Percentiles rank a stretch among this genome's conserved stretches.
Evolutionary conservation across 1,140 invertebrate genomes (phyloP).

Genomic region (Chrysopa pallens): DNA sequence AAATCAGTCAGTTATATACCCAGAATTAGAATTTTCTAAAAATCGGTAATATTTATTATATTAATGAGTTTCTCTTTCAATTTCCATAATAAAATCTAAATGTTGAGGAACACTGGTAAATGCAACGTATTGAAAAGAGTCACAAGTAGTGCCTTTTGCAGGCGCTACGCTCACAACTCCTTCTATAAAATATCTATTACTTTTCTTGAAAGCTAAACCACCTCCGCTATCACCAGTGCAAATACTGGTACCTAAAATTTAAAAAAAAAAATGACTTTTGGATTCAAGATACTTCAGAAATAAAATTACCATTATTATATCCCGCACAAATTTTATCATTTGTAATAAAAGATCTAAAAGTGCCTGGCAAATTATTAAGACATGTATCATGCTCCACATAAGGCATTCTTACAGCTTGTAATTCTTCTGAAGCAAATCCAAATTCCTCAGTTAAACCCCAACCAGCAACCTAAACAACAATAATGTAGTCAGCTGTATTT

Average conservation of each 20-base stretch:
- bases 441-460: too few relatives aligned
- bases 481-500: too few relatives aligned
- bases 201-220: slow-evolving; percentile 11
- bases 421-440: slow-evolving; percentile 7
- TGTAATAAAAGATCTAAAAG: slow-evolving; percentile 16
- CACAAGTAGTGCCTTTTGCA: slow-evolving; percentile 9
- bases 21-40: too few relatives aligned
- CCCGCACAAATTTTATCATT: slow-evolving; percentile 21
- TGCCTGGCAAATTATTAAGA: slow-evolving; percentile 5
- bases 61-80: neutral
- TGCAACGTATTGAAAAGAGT: slow-evolving; percentile 11
- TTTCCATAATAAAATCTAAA: slow-evolving; percentile 14
- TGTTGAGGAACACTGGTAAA: slow-evolving; percentile 18
- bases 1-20: too few relatives aligned
- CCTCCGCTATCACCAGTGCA: slow-evolving; percentile 23
- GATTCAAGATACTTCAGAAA: neutral
- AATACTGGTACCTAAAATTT: slow-evolving; percentile 14
- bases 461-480: too few relatives aligned
- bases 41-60: too few relatives aligned
- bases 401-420: slow-evolving; percentile 17
- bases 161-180: slow-evolving; percentile 20
- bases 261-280: neutral
- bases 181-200: slow-evolving; percentile 15
- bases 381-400: slow-evolving; percentile 14
- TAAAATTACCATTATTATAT: neutral